Conservation (phyloP, 2,888 invertebrate genomes). For the Macrophya annulata region DNA sequence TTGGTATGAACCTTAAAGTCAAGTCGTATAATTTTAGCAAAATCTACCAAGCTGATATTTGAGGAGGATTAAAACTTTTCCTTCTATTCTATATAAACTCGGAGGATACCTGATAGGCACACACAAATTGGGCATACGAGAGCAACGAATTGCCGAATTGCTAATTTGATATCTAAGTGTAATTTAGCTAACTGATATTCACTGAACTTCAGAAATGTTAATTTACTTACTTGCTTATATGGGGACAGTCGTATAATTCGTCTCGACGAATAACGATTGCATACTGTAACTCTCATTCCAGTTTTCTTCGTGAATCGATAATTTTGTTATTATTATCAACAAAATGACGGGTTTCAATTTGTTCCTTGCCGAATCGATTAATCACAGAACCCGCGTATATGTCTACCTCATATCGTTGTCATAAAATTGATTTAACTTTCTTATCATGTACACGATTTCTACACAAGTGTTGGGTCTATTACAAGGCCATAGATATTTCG, state of each 20-base stretch:
- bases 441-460: not conserved
- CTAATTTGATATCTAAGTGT: slow-evolving; percentile 20
- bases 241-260: not conserved
- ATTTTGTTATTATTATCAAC: not conserved
- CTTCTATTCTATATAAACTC: slow-evolving; percentile 8
- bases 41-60: slow-evolving; percentile 31
- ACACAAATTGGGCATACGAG: not conserved
- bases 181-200: slow-evolving; percentile 9
- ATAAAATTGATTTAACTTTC: not conserved
- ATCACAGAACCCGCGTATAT: not conserved
- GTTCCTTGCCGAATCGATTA: not conserved
- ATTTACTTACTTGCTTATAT: not conserved
- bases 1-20: slow-evolving; percentile 29
- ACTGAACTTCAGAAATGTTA: not conserved
- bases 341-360: not conserved
- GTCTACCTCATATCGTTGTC: not conserved
- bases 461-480: not conserved
- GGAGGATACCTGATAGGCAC: not conserved
- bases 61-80: slow-evolving; percentile 44
- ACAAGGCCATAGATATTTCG: not conserved
- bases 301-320: not conserved
- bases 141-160: slow-evolving; percentile 16
- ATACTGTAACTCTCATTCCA: too few relatives aligned
- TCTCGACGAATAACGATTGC: not conserved
- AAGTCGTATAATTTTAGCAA: slow-evolving; percentile 30